Evolutionary conservation across 2,888 invertebrate species (phyloP), one percentile per base, ranked within the genome.

Genomic region (Ophonus ardosiacus): DNA sequence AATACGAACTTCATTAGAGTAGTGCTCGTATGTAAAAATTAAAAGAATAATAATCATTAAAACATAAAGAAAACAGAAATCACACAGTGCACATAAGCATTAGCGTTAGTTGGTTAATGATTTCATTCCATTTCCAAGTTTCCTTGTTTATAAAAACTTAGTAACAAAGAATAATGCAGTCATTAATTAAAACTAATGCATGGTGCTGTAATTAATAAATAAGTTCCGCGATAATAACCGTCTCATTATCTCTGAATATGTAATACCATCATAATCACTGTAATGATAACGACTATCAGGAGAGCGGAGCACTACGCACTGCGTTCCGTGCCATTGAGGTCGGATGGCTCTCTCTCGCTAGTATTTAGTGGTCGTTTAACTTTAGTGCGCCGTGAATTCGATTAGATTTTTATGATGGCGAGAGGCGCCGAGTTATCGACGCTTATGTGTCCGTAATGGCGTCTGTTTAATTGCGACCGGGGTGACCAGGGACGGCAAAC

Each of bases 341-440:
- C 15, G 24, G 56, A 57, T 57, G 31, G 81, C 65, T 21, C 65
- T 24, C 40, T 40, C 38, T 31, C 43, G 71, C 51, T 83, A 76
- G 63, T 65, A 84, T 84, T 84, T 84, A 84, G 78, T 84, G 78
- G 78, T 84, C 84, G 78, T 84, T 84, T 84, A 84, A 84, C 78
- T 84, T 84, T 78, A 84, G 84, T 78, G 84, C 84, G 40, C 74
- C 59, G 74, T 83, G 17, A 74, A 83, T 83, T 83, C 76, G 84
- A 84, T 84, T 84, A 84, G 78, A 84, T 84, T 84, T 84, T 84
- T 84, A 84, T 78, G 84, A 84, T 78, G 56, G 76, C 78, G 63
- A 74, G 76, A 84, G 84, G 84, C 84, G 84, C 84, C 84, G 65
- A 65, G 78, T 84, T 84, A 83, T 83, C 76, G 83, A 83, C 83